A percentile compares a stretch with the other conserved stretches of the same genome.
Evolutionary conservation across 2,113 vertebrate species (phyloP).

Genomic region (mouse (Mus musculus)): GRCm39 chr3:34440501-34441000

Average conservation of each 20-base stretch:
- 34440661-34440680: background rate
- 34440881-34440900: background rate
- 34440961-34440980: background rate
- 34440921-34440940: background rate
- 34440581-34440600: background rate
- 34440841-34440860: background rate
- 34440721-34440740: background rate
- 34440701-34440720: background rate
- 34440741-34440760: background rate
- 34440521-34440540: slow-evolving; percentile 22
- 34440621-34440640: background rate
- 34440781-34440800: background rate
- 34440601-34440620: background rate
- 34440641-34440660: background rate
- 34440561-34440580: background rate
- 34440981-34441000: background rate
- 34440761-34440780: background rate
- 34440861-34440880: background rate
- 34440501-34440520: background rate
- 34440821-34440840: background rate
- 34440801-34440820: too few species aligned
- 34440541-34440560: background rate
- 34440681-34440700: background rate
- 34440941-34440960: background rate
- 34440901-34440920: background rate